These are phyloP conservation scores for Mya arenaria DNA, from an alignment of 1,140 invertebrate genomes.

Conservation along the genomic window DNA sequence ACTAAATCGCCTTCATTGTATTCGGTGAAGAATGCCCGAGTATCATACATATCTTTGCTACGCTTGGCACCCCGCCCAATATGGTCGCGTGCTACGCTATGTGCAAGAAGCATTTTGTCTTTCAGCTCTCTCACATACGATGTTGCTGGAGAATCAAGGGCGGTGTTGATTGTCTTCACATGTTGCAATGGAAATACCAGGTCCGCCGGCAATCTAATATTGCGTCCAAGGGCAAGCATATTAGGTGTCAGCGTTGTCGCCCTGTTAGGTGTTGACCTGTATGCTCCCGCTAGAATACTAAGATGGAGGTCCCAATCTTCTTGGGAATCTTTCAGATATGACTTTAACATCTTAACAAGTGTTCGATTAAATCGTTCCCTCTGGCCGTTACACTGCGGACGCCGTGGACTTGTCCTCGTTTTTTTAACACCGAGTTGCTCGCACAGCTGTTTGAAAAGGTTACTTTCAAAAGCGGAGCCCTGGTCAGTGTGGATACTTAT, in stretches of 20 bases:
- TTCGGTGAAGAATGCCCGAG: too few relatives aligned
- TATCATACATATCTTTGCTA: too few relatives aligned
- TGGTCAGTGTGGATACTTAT: slow-evolving; percentile 40
- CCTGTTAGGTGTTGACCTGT: neutral
- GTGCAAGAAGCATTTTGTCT: too few relatives aligned
- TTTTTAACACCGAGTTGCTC: slow-evolving; percentile 19
- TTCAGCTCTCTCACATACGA: too few relatives aligned
- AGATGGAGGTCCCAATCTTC: neutral
- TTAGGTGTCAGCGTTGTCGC: neutral
- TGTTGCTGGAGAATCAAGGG: too few relatives aligned
- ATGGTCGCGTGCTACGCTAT: too few relatives aligned
- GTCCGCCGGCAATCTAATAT: neutral
- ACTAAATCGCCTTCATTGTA: too few relatives aligned
- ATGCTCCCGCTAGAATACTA: neutral
- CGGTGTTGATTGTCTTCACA: too few relatives aligned
- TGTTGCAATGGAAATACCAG: too few relatives aligned
- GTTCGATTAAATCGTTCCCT: neutral
- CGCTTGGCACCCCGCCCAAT: too few relatives aligned
- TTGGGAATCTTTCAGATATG: neutral
- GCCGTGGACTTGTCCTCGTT: slow-evolving; percentile 20
- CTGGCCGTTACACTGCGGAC: neutral
- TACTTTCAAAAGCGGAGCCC: slow-evolving; percentile 38
- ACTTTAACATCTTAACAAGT: neutral
- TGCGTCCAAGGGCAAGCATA: neutral
- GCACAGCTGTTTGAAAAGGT: slow-evolving; percentile 42